Conservation (phyloP, 2,888 invertebrate species). For the Oligia fasciuncula region DNA sequence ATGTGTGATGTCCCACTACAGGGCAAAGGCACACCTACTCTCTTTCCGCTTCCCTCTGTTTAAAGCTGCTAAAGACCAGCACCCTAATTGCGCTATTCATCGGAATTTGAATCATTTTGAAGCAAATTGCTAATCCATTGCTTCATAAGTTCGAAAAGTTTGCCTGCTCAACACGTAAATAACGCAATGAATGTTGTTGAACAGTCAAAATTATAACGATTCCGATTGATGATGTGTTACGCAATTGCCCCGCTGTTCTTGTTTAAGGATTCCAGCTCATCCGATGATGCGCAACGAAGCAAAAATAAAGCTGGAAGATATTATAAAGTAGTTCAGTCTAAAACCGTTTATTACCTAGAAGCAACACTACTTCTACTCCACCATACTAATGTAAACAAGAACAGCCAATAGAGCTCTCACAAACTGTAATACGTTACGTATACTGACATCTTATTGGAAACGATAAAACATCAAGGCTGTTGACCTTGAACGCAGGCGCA, state of each 20-base stretch:
- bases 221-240: no score
- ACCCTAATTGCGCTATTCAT: no score
- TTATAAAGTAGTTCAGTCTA: slow-evolving; percentile 8
- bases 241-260: not conserved
- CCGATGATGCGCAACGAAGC: not conserved
- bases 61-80: not conserved
- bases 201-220: no score
- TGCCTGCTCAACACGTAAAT: no score
- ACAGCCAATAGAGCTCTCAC: slow-evolving; percentile 50
- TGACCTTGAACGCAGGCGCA: slow-evolving; percentile 69
- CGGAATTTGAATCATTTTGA: no score
- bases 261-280: not conserved
- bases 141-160: no score
- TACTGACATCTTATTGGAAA: slow-evolving; percentile 66
- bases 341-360: slow-evolving; percentile 22
- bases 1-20: not conserved
- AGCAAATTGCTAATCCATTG: no score
- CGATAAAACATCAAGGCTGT: slow-evolving; percentile 67
- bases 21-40: not conserved
- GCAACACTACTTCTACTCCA: slow-evolving; percentile 19
- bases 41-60: not conserved
- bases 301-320: slow-evolving; percentile 9
- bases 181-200: no score
- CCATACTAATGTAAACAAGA: slow-evolving; percentile 45
- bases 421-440: slow-evolving; percentile 61